Evolutionary conservation across 64 coral and sea anemone species (phyloP), one percentile per base, ranked within the genome.

Genomic region (Montipora efflorescens): DNA sequence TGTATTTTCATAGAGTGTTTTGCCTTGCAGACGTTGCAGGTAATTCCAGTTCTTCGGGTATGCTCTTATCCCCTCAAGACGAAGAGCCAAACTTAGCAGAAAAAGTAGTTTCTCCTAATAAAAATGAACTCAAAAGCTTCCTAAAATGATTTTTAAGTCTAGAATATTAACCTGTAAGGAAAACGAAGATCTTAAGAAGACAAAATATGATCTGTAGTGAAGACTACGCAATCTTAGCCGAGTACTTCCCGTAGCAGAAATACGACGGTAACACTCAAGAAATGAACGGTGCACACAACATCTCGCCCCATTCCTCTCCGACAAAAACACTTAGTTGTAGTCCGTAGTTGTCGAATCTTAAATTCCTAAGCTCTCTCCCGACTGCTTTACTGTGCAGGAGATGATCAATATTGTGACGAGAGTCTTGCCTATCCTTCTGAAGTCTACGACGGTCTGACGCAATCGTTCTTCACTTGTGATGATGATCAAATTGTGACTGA

Each of bases 201-300:
- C 66, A 68, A 68, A 68, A 68, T 68, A 68, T 68, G 66, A 68
- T 68, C 66, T n/a, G 66, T 68, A 68, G 14, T 68, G 14, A 68
- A 68, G 66, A 68, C 66, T 68, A 68, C 66, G 66, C 18, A 68
- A 68, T 18, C 66, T 68, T 68, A 68, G 14, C 66, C 66, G 4
- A 68, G 66, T 18, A 68, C 66, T 15, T 68, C 3, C 66, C 12
- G 64, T 67, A 67, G 64, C 64, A 11, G 18, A 67, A 67, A 16
- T 8, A 19, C 64, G 64, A 67, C 64, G 64, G 64, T 67, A 67
- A 67, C 64, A 67, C 18, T 67, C 64, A 19, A 67, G 64, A 67
- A 67, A 67, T 67, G 4, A 4, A 13, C 10, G 0, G 64, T 67
- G 64, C 64, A 4, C 28, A 28, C 28, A 28, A 28, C 28, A 28